Evolutionary conservation across 2,113 vertebrate species (phyloP).

Genomic region (Fukomys damarensis): DNA sequence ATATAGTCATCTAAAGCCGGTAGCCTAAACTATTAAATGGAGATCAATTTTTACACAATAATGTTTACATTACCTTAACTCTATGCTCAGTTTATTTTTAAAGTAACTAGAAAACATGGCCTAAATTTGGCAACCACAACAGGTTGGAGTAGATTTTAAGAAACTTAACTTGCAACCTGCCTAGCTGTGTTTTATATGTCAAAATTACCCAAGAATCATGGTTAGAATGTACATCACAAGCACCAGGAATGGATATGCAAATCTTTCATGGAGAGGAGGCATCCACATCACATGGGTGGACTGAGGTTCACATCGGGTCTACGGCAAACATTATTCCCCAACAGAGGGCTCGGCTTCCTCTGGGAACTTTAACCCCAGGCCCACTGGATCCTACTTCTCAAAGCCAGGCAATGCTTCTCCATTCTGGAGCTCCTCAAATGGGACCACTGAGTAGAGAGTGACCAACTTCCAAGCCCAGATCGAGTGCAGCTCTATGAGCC

Average conservation of each 20-base stretch:
- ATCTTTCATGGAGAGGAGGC: slow-evolving; percentile 96
- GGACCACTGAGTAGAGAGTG: not conserved
- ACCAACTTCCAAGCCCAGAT: not conserved
- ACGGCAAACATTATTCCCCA: not conserved
- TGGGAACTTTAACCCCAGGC: not conserved
- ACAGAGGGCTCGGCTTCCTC: not conserved
- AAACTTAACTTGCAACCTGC: not conserved
- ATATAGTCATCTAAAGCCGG: not conserved
- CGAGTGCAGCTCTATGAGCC: not conserved
- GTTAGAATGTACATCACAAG: too few relatives aligned
- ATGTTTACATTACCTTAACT: too few relatives aligned
- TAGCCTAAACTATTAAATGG: not conserved
- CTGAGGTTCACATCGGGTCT: slow-evolving; percentile 81
- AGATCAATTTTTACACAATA: not conserved
- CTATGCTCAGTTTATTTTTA: too few relatives aligned
- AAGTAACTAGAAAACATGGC: too few relatives aligned
- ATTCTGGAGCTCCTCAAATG: not conserved
- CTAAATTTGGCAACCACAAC: too few relatives aligned
- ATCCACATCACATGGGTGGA: slow-evolving; percentile 99
- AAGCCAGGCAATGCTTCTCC: not conserved
- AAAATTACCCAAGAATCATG: too few relatives aligned
- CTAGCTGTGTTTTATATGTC: too few relatives aligned
- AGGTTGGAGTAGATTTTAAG: not conserved
- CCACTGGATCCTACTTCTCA: not conserved
- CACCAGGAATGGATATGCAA: slow-evolving; percentile 82